Evolutionary conservation across 2,888 invertebrate species (phyloP).

Genomic region (Horisme vitalbata): DNA sequence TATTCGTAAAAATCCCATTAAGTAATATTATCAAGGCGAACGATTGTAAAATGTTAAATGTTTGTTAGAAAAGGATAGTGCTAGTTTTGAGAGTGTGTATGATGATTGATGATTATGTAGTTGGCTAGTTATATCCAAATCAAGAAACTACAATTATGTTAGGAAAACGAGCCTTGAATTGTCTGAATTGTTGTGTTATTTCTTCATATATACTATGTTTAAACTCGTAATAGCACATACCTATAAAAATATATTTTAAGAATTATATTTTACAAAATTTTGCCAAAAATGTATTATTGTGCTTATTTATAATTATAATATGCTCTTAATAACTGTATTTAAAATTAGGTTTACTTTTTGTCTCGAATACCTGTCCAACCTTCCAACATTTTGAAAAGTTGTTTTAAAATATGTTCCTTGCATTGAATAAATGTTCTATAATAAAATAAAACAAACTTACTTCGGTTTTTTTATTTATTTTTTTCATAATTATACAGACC

Average conservation of each 20-base stretch:
- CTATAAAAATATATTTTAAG: conserved; percentile 6
- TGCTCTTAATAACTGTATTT: conserved; percentile 1
- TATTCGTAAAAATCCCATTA: no score
- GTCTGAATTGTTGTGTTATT: no score
- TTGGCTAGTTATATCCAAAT: no score
- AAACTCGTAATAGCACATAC: no score
- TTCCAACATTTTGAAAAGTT: conserved; percentile 3
- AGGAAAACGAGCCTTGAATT: no score
- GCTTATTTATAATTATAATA: conserved; percentile 3
- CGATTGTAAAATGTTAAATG: no score
- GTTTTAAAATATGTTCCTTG: conserved; percentile 10
- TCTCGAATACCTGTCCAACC: conserved; percentile 5
- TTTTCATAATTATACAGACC: conserved; percentile 77
- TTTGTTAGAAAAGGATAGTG: no score
- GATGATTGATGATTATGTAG: no score
- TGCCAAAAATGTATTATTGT: conserved; percentile 13
- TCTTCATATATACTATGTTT: no score
- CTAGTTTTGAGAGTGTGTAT: no score
- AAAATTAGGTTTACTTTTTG: conserved; percentile 1
- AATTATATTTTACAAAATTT: conserved; percentile 4
- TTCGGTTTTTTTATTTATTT: conserved; percentile 64
- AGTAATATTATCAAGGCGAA: no score
- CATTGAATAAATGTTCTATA: conserved; percentile 11
- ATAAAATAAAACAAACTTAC: conserved; percentile 51
- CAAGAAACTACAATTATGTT: no score